phyloP scores from a whole-genome alignment of 2,888 invertebrate species.

The Mycogona germanica region DNA sequence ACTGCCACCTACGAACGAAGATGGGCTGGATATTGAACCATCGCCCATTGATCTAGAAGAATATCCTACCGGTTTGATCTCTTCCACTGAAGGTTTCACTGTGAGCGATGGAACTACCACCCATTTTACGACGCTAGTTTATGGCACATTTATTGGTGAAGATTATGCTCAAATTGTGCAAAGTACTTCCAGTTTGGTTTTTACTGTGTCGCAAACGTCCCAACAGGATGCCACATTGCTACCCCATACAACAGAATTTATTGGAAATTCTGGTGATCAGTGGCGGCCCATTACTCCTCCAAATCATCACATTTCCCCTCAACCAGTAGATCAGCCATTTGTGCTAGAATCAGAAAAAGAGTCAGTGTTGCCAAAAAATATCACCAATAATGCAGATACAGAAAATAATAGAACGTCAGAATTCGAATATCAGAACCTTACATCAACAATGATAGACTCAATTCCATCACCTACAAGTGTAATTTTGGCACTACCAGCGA shows the following conservation, averaged over 20 bases:
- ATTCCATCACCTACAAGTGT: too few relatives aligned
- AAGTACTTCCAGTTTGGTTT: conserved; percentile 41
- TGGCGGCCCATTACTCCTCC: too few relatives aligned
- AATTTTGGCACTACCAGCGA: too few relatives aligned
- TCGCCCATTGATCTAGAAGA: conserved; percentile 19
- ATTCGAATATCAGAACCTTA: too few relatives aligned
- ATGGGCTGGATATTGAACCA: conserved; percentile 9
- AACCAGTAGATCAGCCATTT: conserved; percentile 8
- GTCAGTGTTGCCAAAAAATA: too few relatives aligned
- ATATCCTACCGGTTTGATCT: conserved; percentile 39
- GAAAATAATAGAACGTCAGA: not conserved
- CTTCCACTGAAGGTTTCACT: conserved; percentile 40
- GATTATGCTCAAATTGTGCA: conserved; percentile 43
- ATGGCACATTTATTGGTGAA: conserved; percentile 41
- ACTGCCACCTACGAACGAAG: conserved; percentile 2
- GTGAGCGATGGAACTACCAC: conserved; percentile 40
- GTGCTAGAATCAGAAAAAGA: too few relatives aligned
- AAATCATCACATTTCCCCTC: too few relatives aligned
- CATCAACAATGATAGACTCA: too few relatives aligned
- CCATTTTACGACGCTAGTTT: conserved; percentile 41
- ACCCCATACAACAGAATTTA: too few relatives aligned
- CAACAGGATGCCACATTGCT: too few relatives aligned
- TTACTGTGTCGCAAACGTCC: conserved; percentile 29
- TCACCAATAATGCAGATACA: too few relatives aligned
- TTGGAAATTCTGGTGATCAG: too few relatives aligned